Base-by-base conservation (phyloP, 2,113 vertebrate species). In the Oceanites oceanicus region DNA sequence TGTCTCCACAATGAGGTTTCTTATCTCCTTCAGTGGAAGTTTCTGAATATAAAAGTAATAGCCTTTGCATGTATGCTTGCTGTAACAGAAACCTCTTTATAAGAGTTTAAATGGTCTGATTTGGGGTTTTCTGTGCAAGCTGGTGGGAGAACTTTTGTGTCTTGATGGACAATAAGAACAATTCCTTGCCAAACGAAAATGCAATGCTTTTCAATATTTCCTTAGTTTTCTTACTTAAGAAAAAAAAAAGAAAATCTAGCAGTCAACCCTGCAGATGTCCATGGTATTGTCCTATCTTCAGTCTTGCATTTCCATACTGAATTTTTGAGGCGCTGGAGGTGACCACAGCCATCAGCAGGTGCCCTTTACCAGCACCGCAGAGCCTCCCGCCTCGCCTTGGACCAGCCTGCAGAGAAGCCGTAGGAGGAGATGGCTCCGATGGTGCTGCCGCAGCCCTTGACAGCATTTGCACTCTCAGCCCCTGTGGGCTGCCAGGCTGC, bases 241-340 rank as follows among this genome's bases (percentile, higher is more conserved):
- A 49, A 3, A 8, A 3, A 8, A 6, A n/a, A 6, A 5, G 1
- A n/a, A n/a, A 47, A 38, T 29, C 15, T 25, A 42, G 12, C 45
- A 44, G 32, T 38, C 29, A 40, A 0, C 38, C 17, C 52, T 38
- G 40, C 19, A n/a, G 38, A 44, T 44, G 34, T 13, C 59, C 0
- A 0, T 22, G 34, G 6, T 17, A 2, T 36, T 44, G 61, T 53
- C n/a, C 30, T 22, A 11, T 30, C 42, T 63, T 11, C 71, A 42
- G 30, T 30, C 82, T n/a, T 58, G 30, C 29, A 3, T 30, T 88
- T 29, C 62, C 27, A 19, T 11, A 1, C 7, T 5, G n/a, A 59
- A 22, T 21, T 44, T 68, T 52, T 42, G 16, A 49, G 61, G 45
- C 6, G 2, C 17, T 21, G 59, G 71, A 52, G 49, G 61, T 40